phyloP scores from a whole-genome alignment of 2,797 vertebrate species.

The Neoniphon sammara region DNA sequence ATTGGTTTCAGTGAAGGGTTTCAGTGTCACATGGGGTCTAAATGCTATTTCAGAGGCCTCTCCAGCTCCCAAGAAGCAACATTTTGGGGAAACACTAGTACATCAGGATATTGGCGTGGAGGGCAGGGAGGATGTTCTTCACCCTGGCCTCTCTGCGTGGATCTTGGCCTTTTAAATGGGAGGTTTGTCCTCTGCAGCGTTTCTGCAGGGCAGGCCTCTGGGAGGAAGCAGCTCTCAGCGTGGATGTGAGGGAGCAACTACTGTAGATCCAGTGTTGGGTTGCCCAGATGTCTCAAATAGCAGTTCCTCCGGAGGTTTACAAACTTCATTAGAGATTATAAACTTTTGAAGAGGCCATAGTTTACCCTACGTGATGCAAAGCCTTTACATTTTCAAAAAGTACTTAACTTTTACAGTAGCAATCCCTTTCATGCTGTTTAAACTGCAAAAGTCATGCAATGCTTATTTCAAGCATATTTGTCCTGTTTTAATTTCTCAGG shows the following conservation, averaged over 20 bases:
- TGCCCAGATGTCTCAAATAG: conserved; percentile 1
- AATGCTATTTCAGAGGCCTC: conserved; percentile 20
- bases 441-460: too few relatives aligned
- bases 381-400: too few relatives aligned
- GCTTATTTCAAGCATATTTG: too few relatives aligned
- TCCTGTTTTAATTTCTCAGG: too few relatives aligned
- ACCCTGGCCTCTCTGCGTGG: conserved; percentile 29
- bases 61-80: conserved; percentile 32
- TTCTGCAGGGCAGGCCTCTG: conserved; percentile 31
- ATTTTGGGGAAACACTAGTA: conserved; percentile 45
- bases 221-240: conserved; percentile 38
- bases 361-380: too few relatives aligned
- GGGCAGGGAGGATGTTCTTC: conserved; percentile 47
- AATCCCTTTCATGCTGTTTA: too few relatives aligned
- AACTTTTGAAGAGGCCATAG: background rate
- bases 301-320: background rate
- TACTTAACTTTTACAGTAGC: too few relatives aligned
- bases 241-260: conserved; percentile 11
- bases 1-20: background rate
- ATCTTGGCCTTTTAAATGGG: conserved; percentile 37
- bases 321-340: conserved; percentile 17
- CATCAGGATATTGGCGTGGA: conserved; percentile 53
- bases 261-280: conserved; percentile 10
- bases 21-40: background rate
- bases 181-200: conserved; percentile 24